Percentiles rank a stretch among this genome's conserved stretches.
phyloP scores from a whole-genome alignment of 2,797 vertebrate genomes.

The Sebastes hubbsi region DNA sequence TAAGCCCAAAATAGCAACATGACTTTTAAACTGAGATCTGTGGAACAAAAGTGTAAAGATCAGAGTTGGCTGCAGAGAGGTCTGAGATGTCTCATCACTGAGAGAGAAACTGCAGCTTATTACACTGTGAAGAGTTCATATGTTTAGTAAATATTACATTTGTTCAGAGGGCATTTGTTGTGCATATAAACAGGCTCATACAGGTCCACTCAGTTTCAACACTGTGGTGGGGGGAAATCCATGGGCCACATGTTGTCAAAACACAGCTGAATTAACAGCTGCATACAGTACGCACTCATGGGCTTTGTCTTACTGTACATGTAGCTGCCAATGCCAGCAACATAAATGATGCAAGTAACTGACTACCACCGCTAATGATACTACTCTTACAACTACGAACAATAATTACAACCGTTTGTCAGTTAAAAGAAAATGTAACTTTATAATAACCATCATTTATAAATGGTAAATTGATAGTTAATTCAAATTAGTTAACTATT shows the following conservation, averaged over 20 bases:
- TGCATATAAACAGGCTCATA: not conserved
- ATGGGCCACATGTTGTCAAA: constrained; percentile 2
- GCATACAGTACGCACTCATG: not conserved
- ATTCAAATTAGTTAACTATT: no score
- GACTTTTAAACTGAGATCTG: constrained; percentile 85
- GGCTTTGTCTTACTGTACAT: not conserved
- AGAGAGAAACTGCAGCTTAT: not conserved
- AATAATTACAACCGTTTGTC: no score
- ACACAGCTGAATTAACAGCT: constrained; percentile 5
- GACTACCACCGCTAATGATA: not conserved
- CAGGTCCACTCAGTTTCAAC: not conserved
- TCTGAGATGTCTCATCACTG: not conserved
- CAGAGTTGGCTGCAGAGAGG: constrained; percentile 54
- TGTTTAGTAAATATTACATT: constrained; percentile 2
- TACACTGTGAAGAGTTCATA: not conserved
- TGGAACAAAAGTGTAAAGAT: constrained; percentile 80
- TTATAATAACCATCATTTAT: no score
- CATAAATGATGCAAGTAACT: not conserved
- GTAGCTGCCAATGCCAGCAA: not conserved
- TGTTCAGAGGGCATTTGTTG: not conserved
- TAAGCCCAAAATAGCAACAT: constrained; percentile 86
- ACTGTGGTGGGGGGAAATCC: not conserved
- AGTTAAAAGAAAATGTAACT: not conserved
- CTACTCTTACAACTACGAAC: not conserved
- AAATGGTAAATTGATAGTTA: no score